phyloP scores from a whole-genome alignment of 2,888 invertebrate genomes.

The Mongoloraphidia duomilia region DNA sequence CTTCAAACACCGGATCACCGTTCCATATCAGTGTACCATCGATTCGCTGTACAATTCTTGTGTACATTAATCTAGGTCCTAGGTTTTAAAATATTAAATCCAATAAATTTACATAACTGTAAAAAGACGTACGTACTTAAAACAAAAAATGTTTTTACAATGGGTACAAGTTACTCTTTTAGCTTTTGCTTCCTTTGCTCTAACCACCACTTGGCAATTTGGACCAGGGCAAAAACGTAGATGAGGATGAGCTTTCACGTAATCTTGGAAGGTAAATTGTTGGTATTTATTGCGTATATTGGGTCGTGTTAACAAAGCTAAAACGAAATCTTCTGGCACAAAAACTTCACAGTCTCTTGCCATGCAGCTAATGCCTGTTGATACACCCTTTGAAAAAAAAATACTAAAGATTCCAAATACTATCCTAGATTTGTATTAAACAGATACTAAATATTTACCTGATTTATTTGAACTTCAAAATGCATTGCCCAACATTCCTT shows the following conservation, averaged over 20 bases:
- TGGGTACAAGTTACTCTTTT: slow-evolving; percentile 78
- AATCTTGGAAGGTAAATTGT: slow-evolving; percentile 90
- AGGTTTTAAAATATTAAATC: no score
- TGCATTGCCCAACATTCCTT: slow-evolving; percentile 93
- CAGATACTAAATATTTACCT: slow-evolving; percentile 42
- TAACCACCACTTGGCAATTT: slow-evolving; percentile 83
- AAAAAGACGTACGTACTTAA: slow-evolving; percentile 23
- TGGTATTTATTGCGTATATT: slow-evolving; percentile 83
- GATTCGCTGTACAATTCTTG: no score
- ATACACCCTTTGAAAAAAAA: slow-evolving; percentile 39
- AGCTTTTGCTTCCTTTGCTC: slow-evolving; percentile 66
- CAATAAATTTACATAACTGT: no score
- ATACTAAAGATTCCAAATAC: background rate
- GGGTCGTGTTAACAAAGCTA: slow-evolving; percentile 70
- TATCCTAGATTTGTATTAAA: background rate
- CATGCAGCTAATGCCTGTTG: slow-evolving; percentile 92
- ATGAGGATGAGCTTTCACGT: slow-evolving; percentile 85
- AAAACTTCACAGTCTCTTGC: slow-evolving; percentile 84
- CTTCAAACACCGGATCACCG: no score
- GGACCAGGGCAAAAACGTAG: slow-evolving; percentile 90
- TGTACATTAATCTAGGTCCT: no score
- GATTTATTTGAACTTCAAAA: slow-evolving; percentile 90
- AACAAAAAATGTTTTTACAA: slow-evolving; percentile 88
- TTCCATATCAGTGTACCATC: no score
- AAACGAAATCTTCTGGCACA: slow-evolving; percentile 92